Evolutionary conservation across 2,888 invertebrate species (phyloP).

Genomic region (Harpagoxenus sublaevis): DNA sequence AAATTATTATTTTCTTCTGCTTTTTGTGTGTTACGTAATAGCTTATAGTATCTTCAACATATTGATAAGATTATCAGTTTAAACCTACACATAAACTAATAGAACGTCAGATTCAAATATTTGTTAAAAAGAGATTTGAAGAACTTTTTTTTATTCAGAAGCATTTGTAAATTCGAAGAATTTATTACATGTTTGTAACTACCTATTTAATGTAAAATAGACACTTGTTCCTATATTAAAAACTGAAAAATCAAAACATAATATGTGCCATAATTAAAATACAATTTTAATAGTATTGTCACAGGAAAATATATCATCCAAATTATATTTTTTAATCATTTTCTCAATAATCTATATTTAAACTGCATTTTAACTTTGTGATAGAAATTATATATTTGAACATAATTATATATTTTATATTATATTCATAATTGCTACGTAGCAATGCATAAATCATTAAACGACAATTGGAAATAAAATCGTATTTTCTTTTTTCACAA

Average conservation of each 20-base stretch:
- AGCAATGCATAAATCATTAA: not conserved
- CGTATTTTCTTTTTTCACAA: not conserved
- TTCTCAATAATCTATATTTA: not conserved
- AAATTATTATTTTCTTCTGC: not conserved
- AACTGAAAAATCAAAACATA: not conserved
- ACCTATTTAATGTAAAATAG: not conserved
- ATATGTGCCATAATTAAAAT: not conserved
- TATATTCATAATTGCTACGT: not conserved
- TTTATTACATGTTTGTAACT: not conserved
- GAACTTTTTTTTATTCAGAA: not conserved
- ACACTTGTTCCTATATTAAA: not conserved
- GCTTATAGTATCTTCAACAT: constrained; percentile 6
- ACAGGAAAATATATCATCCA: not conserved
- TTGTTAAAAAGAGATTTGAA: not conserved
- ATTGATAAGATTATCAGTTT: not conserved
- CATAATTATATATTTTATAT: not conserved
- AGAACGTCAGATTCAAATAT: not conserved
- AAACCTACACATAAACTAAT: not conserved
- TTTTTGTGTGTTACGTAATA: constrained; percentile 5
- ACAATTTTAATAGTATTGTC: not conserved
- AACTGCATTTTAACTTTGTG: not conserved
- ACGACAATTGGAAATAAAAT: not conserved
- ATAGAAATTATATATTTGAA: not conserved
- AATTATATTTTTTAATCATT: not conserved
- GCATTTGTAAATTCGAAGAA: not conserved